Evolutionary conservation across 2,113 vertebrate species (phyloP), one percentile per base, ranked within the genome.

Genomic region (Sphaerodactylus townsendi): DNA sequence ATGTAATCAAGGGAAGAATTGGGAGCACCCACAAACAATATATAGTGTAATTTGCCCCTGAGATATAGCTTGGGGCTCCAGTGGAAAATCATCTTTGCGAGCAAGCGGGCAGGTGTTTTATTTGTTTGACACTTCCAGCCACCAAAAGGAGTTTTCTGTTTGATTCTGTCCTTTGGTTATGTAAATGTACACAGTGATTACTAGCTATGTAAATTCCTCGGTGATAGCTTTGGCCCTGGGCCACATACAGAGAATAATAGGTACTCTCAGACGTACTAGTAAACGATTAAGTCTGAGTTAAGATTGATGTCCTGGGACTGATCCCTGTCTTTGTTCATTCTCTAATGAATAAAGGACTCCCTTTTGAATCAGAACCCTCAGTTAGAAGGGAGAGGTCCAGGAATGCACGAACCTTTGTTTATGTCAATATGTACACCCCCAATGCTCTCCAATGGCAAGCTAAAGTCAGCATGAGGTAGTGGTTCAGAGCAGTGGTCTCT

Each of bases 91-190:
- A 33, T 30, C 21, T 70, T 4, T 11, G 8, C 10, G 4, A 19
- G 4, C 46, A 59, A 39, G 6, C 4, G 6, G 19, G 10, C 50
- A 78, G 8, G 37, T 35, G 50, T 9, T 70, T 37, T 78, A 46
- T 85, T 85, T 78, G n/a, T 41, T 21, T 64, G 62, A 78, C 76
- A 37, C 75, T 69, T 78, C 64, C n/a, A 71, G 66, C 50, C 59
- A 71, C 71, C 33, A 83, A 64, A 30, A n/a, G 23, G 37, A 56
- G 14, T 25, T 48, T 62, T 78, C 68, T 79, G 5, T 72, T 78
- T 78, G 44, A 35, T n/a, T 35, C 66, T 71, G 39, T 44, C 9
- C 6, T 53, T 23, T 37, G 11, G 65, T 62, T 44, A 82, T 44
- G 69, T 44, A 73, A 82, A 82, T 11, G 33, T 82, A 82, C 53